phyloP scores from a whole-genome alignment of 2,113 vertebrate species.

The Micronycteris hirsuta region DNA sequence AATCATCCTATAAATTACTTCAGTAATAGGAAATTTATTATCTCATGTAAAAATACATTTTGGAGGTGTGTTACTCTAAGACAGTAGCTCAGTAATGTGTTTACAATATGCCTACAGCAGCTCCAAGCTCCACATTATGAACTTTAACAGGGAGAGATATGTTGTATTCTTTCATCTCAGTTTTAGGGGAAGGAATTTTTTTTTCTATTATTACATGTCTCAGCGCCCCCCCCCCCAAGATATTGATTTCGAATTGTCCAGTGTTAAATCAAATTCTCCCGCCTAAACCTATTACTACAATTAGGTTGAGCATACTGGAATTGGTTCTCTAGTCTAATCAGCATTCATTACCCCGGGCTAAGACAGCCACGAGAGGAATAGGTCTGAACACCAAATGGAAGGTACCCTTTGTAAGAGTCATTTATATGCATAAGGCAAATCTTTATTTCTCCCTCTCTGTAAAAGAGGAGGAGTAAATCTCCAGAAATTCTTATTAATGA shows the following conservation, averaged over 20 bases:
- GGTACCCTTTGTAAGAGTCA: background rate
- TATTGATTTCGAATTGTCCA: background rate
- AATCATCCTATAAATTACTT: background rate
- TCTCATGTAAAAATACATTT: background rate
- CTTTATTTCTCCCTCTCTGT: background rate
- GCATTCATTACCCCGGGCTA: background rate
- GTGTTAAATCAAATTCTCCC: background rate
- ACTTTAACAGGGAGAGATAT: background rate
- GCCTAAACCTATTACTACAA: background rate
- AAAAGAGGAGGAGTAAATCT: background rate
- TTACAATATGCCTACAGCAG: background rate
- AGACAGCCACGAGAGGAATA: background rate
- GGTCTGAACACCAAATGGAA: background rate
- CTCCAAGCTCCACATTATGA: background rate
- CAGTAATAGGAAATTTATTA: background rate
- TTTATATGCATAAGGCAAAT: background rate
- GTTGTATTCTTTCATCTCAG: background rate
- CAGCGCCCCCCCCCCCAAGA: fast-evolving
- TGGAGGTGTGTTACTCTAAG: background rate
- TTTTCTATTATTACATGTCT: no score
- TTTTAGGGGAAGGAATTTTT: background rate
- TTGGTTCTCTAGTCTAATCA: background rate
- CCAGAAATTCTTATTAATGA: background rate
- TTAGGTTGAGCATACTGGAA: background rate
- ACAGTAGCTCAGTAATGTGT: background rate